Evolutionary conservation across 2,797 vertebrate species (phyloP).

Genomic region (Cyprinodon diabolis): DNA sequence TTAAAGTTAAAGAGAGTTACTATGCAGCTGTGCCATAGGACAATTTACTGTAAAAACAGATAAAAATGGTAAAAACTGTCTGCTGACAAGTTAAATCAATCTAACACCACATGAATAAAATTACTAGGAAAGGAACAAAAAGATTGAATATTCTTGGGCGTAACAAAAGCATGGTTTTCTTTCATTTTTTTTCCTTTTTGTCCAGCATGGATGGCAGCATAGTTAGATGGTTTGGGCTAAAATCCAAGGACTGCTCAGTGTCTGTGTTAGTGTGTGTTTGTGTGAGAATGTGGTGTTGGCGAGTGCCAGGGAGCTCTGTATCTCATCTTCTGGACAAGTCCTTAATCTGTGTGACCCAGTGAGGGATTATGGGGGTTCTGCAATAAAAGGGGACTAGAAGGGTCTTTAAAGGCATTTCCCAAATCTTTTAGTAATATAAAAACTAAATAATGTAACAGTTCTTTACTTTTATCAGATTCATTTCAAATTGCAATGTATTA

Average conservation of each 20-base stretch:
- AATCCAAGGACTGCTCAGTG: constrained; percentile 17
- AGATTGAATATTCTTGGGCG: background rate
- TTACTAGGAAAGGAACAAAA: too few species aligned
- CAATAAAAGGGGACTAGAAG: constrained; percentile 46
- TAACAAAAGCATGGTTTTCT: constrained; percentile 10
- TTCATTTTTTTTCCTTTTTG: background rate
- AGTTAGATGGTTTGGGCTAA: constrained; percentile 8
- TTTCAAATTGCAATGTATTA: background rate
- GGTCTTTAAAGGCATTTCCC: too few species aligned
- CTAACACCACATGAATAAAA: too few species aligned
- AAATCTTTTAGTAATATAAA: background rate
- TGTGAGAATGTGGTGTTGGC: constrained; percentile 36
- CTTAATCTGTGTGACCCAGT: constrained; percentile 78
- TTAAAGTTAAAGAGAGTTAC: background rate
- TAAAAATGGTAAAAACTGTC: background rate
- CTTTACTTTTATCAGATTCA: background rate
- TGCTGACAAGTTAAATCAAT: background rate
- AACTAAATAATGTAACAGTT: background rate
- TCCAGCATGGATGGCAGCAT: constrained; percentile 19
- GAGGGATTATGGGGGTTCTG: constrained; percentile 69
- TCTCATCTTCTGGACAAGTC: constrained; percentile 73
- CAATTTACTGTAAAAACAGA: background rate
- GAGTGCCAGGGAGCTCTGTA: constrained; percentile 69
- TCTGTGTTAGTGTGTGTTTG: constrained; percentile 26
- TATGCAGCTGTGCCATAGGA: background rate